A percentile compares a stretch with the other conserved stretches of the same genome.
These are phyloP conservation scores for Myotis davidii DNA, from an alignment of 2,113 vertebrate genomes.

Conservation along the genomic window DNA sequence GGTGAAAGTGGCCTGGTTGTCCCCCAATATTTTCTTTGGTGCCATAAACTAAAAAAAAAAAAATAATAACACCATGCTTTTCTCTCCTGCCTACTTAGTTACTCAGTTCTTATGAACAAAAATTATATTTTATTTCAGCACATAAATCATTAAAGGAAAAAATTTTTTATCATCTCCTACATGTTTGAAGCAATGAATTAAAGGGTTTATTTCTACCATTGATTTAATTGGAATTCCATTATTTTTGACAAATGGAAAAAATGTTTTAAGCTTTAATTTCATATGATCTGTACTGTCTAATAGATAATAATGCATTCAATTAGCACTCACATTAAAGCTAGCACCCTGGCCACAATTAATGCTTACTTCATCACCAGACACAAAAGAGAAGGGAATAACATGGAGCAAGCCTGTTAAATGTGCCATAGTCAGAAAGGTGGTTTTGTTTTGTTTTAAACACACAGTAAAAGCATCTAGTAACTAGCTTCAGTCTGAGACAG, in stretches of 20 bases:
- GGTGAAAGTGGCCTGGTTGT: neutral
- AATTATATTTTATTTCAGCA: constrained; percentile 16
- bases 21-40: neutral
- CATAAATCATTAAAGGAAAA: constrained; percentile 10
- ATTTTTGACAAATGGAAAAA: constrained; percentile 58
- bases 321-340: constrained; percentile 59
- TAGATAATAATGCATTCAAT: constrained; percentile 51
- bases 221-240: constrained; percentile 41
- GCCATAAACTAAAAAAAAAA: neutral
- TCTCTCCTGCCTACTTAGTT: neutral
- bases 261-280: constrained; percentile 47
- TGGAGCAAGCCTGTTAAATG: neutral
- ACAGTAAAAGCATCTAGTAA: constrained; percentile 4
- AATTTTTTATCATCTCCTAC: neutral
- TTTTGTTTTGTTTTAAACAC: neutral
- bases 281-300: constrained; percentile 47
- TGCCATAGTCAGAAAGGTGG: neutral
- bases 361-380: constrained; percentile 20
- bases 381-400: neutral
- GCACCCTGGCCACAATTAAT: neutral
- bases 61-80: neutral
- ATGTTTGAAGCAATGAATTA: neutral
- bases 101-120: neutral
- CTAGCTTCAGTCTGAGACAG: neutral
- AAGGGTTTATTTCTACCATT: constrained; percentile 23